phyloP scores from a whole-genome alignment of 2,113 vertebrate species.

The Sialia sialis region DNA sequence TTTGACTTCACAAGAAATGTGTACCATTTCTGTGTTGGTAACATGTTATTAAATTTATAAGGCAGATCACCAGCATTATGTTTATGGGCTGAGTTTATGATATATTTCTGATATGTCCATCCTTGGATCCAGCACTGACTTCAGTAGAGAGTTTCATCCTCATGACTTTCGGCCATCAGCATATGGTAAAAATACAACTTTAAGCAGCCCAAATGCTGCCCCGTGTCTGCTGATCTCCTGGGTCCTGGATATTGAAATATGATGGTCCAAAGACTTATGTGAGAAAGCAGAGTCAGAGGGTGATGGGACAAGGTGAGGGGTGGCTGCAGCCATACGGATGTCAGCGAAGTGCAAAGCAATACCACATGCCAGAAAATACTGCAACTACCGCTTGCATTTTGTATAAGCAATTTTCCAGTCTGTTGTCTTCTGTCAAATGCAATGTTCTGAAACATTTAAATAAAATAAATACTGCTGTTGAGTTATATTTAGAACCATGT shows the following conservation, averaged over 20 bases:
- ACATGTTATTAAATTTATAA: background rate
- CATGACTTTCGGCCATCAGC: background rate
- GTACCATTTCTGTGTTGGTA: background rate
- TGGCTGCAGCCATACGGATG: background rate
- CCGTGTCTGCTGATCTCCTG: background rate
- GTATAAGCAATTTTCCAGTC: conserved; percentile 69
- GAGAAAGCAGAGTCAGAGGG: background rate
- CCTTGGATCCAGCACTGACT: background rate
- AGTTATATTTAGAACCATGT: conserved; percentile 53
- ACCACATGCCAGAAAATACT: conserved; percentile 48
- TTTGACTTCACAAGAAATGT: background rate
- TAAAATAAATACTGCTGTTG: conserved; percentile 64
- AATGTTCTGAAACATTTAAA: conserved; percentile 69
- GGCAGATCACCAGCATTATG: background rate
- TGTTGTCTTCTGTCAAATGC: conserved; percentile 67
- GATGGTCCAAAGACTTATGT: rapidly evolving
- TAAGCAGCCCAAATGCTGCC: background rate
- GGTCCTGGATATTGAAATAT: background rate
- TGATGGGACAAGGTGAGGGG: background rate
- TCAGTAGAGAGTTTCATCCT: background rate
- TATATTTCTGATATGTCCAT: background rate
- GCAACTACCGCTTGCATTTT: conserved; percentile 58
- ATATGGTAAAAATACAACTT: background rate
- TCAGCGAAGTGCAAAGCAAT: conserved; percentile 15
- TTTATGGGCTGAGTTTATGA: background rate